Evolutionary conservation across 2,797 vertebrate species (phyloP), one percentile per base, ranked within the genome.

Genomic region (Sebastes nivosus): DNA sequence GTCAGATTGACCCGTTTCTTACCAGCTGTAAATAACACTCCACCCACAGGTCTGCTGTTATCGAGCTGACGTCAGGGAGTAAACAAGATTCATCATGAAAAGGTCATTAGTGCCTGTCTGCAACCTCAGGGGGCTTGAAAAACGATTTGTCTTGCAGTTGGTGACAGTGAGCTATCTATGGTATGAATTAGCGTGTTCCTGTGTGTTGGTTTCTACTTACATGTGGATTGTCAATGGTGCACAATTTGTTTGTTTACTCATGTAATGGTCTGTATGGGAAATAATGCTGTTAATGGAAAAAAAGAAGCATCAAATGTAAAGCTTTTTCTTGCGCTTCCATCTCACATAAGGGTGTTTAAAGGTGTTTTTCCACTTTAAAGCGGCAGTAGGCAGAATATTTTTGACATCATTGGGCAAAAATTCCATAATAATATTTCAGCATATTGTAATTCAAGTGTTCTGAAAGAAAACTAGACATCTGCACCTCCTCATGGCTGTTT

Each of bases 71-170:
- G n/a, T 76, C 57, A 69, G 30, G 11, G 13, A 72, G 79, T 85
- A 83, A 92, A 89, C 83, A 84, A 77, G 38, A 88, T 90, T 60
- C 46, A 85, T 92, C 83, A 86, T 59, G 69, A 68, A 84, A 81
- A 86, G 81, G 79, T 81, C 77, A 77, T 87, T 85, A 81, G 70
- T 63, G 79, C 54, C 75, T 20, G 30, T 65, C 18, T 67, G 70
- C 57, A 60, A 66, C 68, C 67, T 36, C 72, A 42, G 38, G 55
- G 73, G 50, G 34, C 2, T 36, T 70, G 12, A 71, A 64, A 72
- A 72, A 64, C 2, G 0, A 81, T 84, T 72, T 22, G 46, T 77
- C 65, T 27, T 55, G 8, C 20, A 27, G 30, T 50, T 71, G 12
- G 24, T 29, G 13, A 38, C 61, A 2, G 34, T 36, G 16, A 54